phyloP scores from a whole-genome alignment of 2,113 vertebrate genomes.

The Hippoglossus stenolepis region DNA sequence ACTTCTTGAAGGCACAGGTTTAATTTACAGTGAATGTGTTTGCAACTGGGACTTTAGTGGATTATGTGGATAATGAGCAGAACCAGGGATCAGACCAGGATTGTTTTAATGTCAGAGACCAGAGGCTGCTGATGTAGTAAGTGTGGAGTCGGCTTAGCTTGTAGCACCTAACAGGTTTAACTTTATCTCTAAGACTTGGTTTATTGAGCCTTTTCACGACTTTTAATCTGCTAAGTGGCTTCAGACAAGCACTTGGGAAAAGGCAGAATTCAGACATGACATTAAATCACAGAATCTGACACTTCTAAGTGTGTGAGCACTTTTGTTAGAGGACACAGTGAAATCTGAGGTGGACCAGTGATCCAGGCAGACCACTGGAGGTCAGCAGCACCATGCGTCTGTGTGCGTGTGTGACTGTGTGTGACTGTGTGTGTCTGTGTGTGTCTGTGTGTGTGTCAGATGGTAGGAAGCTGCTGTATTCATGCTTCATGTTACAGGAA shows the following conservation, averaged over 20 bases:
- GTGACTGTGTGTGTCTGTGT: neutral
- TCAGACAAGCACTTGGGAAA: neutral
- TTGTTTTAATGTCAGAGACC: neutral
- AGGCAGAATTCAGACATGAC: neutral
- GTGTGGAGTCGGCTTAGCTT: no score
- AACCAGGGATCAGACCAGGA: no score
- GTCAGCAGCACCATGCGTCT: constrained; percentile 74
- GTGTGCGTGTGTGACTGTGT: neutral
- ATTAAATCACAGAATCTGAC: no score
- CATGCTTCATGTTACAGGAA: no score
- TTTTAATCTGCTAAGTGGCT: neutral
- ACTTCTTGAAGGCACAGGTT: no score
- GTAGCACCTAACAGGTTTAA: neutral
- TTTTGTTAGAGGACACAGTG: neutral
- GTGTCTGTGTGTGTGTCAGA: neutral
- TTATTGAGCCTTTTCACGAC: no score
- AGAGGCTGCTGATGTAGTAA: neutral
- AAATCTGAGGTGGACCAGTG: constrained; percentile 34
- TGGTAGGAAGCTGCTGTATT: no score
- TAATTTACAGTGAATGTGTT: no score
- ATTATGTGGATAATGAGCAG: no score
- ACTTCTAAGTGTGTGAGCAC: no score
- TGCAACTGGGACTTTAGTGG: no score
- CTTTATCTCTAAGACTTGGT: neutral
- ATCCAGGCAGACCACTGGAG: constrained; percentile 76